These are phyloP conservation scores for Heliornis fulica DNA, from an alignment of 2,113 vertebrate species.

Conservation along the genomic window DNA sequence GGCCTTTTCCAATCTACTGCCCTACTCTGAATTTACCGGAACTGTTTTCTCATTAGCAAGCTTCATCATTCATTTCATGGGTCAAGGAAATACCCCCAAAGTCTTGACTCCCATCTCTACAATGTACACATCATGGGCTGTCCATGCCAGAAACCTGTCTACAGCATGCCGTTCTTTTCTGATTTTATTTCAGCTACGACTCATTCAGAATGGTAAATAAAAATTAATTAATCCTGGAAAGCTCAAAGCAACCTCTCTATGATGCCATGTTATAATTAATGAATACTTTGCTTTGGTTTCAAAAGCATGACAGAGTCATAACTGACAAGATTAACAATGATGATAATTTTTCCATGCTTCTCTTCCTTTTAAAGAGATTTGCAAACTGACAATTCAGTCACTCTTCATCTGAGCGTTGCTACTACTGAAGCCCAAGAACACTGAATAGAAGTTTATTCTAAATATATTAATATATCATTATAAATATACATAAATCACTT, in stretches of 20 bases:
- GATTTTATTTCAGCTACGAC: background rate
- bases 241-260: background rate
- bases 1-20: background rate
- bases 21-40: conserved; percentile 17
- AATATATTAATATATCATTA: too few relatives aligned
- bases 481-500: background rate
- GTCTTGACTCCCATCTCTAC: background rate
- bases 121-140: background rate
- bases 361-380: background rate
- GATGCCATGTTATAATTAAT: background rate
- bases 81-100: background rate
- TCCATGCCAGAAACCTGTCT: background rate
- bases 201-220: background rate
- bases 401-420: background rate
- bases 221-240: background rate
- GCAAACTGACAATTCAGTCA: background rate
- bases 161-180: background rate
- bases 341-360: background rate
- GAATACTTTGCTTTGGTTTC: background rate
- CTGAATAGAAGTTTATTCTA: background rate
- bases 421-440: background rate
- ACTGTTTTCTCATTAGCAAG: conserved; percentile 51
- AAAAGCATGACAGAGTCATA: background rate
- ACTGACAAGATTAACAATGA: background rate
- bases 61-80: conserved; percentile 26